phyloP scores from a whole-genome alignment of 2,797 vertebrate species.

The Pristis pectinata region DNA sequence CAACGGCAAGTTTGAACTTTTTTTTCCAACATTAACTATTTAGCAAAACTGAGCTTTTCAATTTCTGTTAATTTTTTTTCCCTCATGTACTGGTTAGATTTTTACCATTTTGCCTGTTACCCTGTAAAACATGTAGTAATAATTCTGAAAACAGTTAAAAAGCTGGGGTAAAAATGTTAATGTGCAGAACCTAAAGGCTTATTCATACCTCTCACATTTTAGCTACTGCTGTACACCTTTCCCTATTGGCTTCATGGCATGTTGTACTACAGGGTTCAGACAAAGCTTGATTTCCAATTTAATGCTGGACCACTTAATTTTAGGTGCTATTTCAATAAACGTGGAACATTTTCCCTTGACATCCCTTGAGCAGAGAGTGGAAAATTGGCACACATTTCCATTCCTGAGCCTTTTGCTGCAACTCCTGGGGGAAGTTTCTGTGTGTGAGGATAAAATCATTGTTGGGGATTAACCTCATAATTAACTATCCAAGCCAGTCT shows the following conservation, averaged over 20 bases:
- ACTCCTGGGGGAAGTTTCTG: neutral
- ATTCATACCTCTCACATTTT: neutral
- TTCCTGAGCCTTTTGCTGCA: neutral
- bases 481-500: neutral
- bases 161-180: neutral
- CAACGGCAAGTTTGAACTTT: neutral
- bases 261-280: neutral
- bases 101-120: neutral
- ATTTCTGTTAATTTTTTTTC: neutral
- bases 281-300: neutral
- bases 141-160: neutral
- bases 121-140: neutral
- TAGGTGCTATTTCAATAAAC: neutral
- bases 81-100: neutral
- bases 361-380: neutral
- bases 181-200: neutral
- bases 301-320: neutral
- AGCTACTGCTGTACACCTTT: neutral
- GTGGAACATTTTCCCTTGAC: neutral
- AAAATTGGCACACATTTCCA: neutral
- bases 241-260: neutral
- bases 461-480: neutral
- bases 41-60: neutral
- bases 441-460: neutral
- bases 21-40: neutral